These are phyloP conservation scores for Corvus hawaiiensis DNA, from an alignment of 2,113 vertebrate genomes.

Conservation along the genomic window DNA sequence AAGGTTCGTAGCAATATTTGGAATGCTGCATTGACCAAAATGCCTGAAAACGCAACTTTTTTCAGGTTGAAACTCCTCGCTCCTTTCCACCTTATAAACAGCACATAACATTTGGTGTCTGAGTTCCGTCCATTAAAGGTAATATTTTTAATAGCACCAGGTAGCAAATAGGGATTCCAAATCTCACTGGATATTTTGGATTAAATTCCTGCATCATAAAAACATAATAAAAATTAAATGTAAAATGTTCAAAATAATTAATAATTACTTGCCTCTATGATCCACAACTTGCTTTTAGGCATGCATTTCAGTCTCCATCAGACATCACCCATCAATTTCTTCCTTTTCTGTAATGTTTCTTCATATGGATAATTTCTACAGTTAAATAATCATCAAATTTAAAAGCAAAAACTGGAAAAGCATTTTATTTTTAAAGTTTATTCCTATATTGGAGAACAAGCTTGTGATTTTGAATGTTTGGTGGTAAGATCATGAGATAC, in stretches of 20 bases:
- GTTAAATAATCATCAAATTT: background rate
- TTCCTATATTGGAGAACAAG: background rate
- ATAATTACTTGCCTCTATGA: background rate
- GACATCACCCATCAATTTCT: background rate
- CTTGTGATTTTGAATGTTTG: background rate
- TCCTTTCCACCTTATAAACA: background rate
- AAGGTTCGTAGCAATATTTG: background rate
- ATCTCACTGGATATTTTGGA: background rate
- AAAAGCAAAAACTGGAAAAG: background rate
- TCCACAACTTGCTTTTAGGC: background rate
- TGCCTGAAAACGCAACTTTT: background rate
- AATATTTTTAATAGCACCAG: background rate
- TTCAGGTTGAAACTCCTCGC: background rate
- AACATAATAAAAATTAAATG: background rate
- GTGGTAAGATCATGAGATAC: background rate
- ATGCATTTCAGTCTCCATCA: background rate
- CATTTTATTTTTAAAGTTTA: background rate
- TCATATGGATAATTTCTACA: background rate
- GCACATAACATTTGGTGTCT: background rate
- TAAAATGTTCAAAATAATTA: background rate
- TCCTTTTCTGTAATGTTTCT: background rate
- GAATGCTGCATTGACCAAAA: background rate
- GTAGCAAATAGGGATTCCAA: background rate
- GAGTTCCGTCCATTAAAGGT: background rate
- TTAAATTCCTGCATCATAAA: slow-evolving; percentile 4